Evolutionary conservation across 1,140 invertebrate genomes (phyloP), one percentile per base, ranked within the genome.

Genomic region (Coboldia fuscipes): DNA sequence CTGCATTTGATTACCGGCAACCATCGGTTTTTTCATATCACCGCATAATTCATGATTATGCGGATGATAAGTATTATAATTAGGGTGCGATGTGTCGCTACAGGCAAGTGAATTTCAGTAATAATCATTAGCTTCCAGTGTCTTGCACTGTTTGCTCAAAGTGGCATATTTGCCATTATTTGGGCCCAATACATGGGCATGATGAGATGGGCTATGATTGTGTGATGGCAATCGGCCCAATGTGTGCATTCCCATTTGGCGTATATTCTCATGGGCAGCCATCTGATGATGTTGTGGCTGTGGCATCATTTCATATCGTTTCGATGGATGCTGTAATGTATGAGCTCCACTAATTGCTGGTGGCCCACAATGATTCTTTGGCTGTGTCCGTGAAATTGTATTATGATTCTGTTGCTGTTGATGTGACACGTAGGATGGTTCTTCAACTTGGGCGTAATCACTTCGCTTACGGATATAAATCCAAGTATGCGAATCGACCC

Each of bases 401-500:
- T 54, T 49, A 41, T 54, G 53, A 33, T 56, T 56, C 39, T 56
- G 54, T 15, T 47, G 47, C 4, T 48, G 47, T 35, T 50, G 50
- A 42, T 56, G 50, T 5, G 52, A 54, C 12, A 54, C 51, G 24
- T 56, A 53, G 19, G 52, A 54, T 2, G 51, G 49, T 31, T 52
- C 51, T 30, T 56, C 51, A 19, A 54, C 51, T 39, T 55, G 48
- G 16, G 51, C 49, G 30, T 57, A 54, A 33, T 54, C 53, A 26
- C 51, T 51, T 4, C 47, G 36, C 54, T 85, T 88, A 50, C 84
- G 72, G 44, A 92, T 88, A 49, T 92, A 90, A 47, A 93, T 92
- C 88, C 88, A 94, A 1, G 85, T 88, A 47, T 92, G 85, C 14
- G 85, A 92, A 47, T 90, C 85, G 17, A 92, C 73, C 70, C 86